Base-by-base conservation (phyloP, 2,888 invertebrate species). In the Syritta pipiens region DNA sequence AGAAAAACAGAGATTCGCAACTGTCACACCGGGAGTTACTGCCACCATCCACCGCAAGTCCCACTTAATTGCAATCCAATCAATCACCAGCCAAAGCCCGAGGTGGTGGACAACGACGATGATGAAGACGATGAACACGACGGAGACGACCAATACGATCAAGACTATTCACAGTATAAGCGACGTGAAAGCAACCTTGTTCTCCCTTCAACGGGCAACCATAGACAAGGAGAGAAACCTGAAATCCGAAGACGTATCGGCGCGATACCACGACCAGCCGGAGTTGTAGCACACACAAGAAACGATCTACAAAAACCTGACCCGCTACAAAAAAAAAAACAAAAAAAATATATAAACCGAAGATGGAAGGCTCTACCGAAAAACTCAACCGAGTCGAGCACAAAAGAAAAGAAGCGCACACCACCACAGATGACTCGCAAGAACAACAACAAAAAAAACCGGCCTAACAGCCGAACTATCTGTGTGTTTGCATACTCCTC, bases 281-380 rank as follows among this genome's bases (percentile, higher is more conserved):
- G 6, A 19, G 4, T 22, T 42, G 28, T 65, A 49, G 9, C 9
- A 14, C n/a, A 6, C 26, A 44, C 55, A 67, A 55, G 42, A 69
- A 51, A 71, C 42, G 10, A 22, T 46, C 44, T 30, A 10, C 24
- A 53, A 59, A 65, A 67, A 72, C 72, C 65, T 72, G 72, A 72
- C 77, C 72, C 72, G 60, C 71, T 63, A 32, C 62, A 68, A 19
- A 57, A 65, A 60, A 72, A 69, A 32, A n/a, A n/a, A n/a, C n/a
- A n/a, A n/a, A n/a, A n/a, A n/a, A n/a, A n/a, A n/a, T n/a, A n/a
- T n/a, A n/a, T n/a, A n/a, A n/a, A 69, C 57, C 60, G 12, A 51
- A 57, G 40, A 24, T 68, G 46, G 30, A 62, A 65, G 57, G 63
- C 57, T 32, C 69, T 63, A 32, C 22, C 32, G 35, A 7, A 22